Evolutionary conservation across 2,888 invertebrate species (phyloP), one percentile per base, ranked within the genome.

Genomic region (Pollenia amentaria): DNA sequence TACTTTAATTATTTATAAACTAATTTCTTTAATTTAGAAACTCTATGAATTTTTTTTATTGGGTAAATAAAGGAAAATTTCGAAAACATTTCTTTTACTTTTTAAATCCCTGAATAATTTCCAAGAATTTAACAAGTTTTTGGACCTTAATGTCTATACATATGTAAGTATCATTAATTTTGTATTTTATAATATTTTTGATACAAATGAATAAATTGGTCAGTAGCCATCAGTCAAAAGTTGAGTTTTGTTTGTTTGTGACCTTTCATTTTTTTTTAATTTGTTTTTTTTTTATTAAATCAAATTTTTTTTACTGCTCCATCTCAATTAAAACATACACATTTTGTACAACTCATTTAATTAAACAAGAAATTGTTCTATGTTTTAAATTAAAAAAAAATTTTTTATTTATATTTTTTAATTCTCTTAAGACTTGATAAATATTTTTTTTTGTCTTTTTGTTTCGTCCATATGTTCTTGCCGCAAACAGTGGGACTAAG

Each of bases 401-500:
- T 60, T 21, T 51, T 64, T 46, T 55, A 1, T 57, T 48, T 16
- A 3, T 38, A 46, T 51, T 29, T 42, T 62, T 51, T 64, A 44
- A 18, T 14, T 64, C 9, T 64, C 44, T 38, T 4, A n/a, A 64
- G 64, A 46, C 64, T 38, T 77, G 18, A 21, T 29, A 65, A 72
- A 64, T n/a, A n/a, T 80, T 55, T 64, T 69, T 72, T 10, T 70
- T 69, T 51, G 16, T 29, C 10, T 38, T 72, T 48, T 38, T 57
- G 14, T 57, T 60, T 51, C 6, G 29, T 40, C 38, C 40, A 62
- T 62, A 48, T 55, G 29, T 46, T 53, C 0, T 12, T 4, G 18
- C 42, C 44, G 64, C 64, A 42, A 8, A 77, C 77, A 65, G 67
- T 77, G 77, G 77, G 55, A 1, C n/a, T 51, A n/a, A 38, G 7